Evolutionary conservation across 1,140 invertebrate genomes (phyloP).

Genomic region (Drosophila murphyi): DNA sequence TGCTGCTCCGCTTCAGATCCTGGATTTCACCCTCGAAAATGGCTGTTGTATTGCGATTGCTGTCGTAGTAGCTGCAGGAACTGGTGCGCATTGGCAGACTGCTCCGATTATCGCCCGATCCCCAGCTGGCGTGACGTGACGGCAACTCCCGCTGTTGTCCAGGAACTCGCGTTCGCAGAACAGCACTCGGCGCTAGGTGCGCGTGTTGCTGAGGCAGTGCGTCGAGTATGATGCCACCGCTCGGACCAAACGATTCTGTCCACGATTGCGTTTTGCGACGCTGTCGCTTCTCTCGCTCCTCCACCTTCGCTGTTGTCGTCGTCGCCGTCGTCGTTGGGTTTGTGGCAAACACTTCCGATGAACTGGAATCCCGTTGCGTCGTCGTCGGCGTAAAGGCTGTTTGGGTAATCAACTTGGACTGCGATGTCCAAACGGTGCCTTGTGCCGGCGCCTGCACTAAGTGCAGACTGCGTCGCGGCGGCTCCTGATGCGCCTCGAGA

Average conservation of each 20-base stretch:
- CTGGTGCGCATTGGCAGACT: conserved; percentile 89
- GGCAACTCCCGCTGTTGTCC: conserved; percentile 86
- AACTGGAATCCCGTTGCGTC: conserved; percentile 48
- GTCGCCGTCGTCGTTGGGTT: conserved; percentile 88
- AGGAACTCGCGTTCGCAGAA: conserved; percentile 51
- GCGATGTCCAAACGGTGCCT: conserved; percentile 86
- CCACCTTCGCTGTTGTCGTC: conserved; percentile 89
- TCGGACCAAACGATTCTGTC: conserved; percentile 73
- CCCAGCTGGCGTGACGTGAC: conserved; percentile 93
- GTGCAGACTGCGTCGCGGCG: conserved; percentile 25
- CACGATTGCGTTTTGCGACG: conserved; percentile 81
- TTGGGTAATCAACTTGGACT: conserved; percentile 84
- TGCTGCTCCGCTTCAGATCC: conserved; percentile 68
- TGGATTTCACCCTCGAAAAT: conserved; percentile 83
- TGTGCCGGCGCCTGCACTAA: conserved; percentile 28
- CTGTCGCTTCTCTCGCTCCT: conserved; percentile 85
- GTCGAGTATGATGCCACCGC: conserved; percentile 85
- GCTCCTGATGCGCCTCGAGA: conserved; percentile 72
- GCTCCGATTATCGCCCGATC: conserved; percentile 88
- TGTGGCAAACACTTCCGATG: conserved; percentile 87
- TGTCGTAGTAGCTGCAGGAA: conserved; percentile 91
- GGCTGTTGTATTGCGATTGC: conserved; percentile 83
- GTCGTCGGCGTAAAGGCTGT: conserved; percentile 49
- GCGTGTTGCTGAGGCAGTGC: conserved; percentile 50
- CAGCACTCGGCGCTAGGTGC: conserved; percentile 27